Evolutionary conservation across 2,113 vertebrate species (phyloP).

Genomic region (Nothoprocta pentlandii): DNA sequence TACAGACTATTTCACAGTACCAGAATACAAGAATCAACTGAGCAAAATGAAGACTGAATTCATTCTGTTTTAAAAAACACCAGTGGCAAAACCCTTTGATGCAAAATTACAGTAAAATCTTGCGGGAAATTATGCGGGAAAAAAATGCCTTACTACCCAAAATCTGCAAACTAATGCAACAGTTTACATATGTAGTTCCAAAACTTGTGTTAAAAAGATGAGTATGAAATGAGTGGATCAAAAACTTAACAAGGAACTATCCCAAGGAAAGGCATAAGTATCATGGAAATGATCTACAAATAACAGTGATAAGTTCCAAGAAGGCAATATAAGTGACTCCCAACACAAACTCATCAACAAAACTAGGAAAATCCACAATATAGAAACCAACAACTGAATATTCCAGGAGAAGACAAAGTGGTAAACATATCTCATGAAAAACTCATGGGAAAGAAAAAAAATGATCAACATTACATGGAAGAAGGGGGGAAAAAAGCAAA

Average conservation of each 20-base stretch:
- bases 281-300: background rate
- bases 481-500: background rate
- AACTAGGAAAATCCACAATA: background rate
- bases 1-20: background rate
- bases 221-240: background rate
- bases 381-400: background rate
- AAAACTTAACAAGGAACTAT: constrained; percentile 1
- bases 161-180: background rate
- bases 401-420: background rate
- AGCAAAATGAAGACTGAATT: background rate
- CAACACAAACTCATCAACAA: background rate
- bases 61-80: background rate
- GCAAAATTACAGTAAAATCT: background rate
- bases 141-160: background rate
- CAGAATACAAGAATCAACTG: background rate
- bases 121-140: background rate
- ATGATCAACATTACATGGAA: background rate
- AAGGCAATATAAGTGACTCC: background rate
- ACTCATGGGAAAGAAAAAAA: background rate
- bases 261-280: background rate
- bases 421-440: constrained; percentile 1
- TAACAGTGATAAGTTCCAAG: background rate
- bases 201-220: background rate
- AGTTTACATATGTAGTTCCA: background rate
- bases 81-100: background rate